These are phyloP conservation scores for Allygus modestus DNA, from an alignment of 2,888 invertebrate species.

Conservation along the genomic window DNA sequence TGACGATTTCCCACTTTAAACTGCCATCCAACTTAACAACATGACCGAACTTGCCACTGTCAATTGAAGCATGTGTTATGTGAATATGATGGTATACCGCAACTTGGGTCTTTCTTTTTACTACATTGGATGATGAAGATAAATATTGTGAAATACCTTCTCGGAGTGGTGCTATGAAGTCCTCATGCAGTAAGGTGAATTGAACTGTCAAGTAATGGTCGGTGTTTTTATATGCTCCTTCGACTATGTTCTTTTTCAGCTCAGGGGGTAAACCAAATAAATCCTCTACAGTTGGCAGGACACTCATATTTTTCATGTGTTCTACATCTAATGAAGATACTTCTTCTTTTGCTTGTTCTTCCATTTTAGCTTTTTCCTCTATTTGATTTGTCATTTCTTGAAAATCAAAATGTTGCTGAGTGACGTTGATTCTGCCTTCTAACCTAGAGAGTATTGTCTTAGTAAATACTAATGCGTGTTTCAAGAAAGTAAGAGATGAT, in stretches of 20 bases:
- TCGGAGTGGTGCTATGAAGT: constrained; percentile 85
- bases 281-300: constrained; percentile 48
- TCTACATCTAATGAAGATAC: background rate
- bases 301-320: constrained; percentile 34
- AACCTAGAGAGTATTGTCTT: background rate
- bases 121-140: constrained; percentile 65
- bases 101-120: constrained; percentile 74
- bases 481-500: background rate
- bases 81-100: constrained; percentile 76
- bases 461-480: background rate
- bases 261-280: constrained; percentile 15
- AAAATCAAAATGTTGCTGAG: background rate
- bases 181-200: constrained; percentile 87
- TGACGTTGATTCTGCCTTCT: background rate
- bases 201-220: constrained; percentile 88
- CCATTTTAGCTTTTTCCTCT: background rate
- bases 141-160: constrained; percentile 76
- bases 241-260: constrained; percentile 77
- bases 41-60: constrained; percentile 66
- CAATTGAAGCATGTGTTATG: constrained; percentile 72
- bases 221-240: constrained; percentile 81
- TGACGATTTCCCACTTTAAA: constrained; percentile 3
- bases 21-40: constrained; percentile 71
- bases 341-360: background rate
- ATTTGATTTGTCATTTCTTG: background rate